Conservation (phyloP, 1,140 invertebrate species). For the Bilobella aurantiaca region DNA sequence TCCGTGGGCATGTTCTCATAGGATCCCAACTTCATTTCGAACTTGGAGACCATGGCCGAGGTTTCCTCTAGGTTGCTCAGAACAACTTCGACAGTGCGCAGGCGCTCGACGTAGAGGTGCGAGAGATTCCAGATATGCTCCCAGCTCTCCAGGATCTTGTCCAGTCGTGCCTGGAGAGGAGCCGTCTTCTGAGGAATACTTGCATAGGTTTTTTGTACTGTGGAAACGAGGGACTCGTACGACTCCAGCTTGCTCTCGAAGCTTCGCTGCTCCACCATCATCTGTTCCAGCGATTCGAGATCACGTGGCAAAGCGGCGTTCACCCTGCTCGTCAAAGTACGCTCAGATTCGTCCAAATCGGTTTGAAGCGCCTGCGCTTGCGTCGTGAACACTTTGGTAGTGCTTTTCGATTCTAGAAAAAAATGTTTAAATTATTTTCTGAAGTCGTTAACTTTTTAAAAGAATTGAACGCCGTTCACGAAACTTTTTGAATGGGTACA, state of each 20-base stretch:
- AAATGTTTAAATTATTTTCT: slow-evolving; percentile 17
- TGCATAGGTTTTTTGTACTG: slow-evolving; percentile 69
- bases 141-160: slow-evolving; percentile 81
- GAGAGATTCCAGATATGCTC: slow-evolving; percentile 76
- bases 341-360: slow-evolving; percentile 71
- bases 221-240: slow-evolving; percentile 58
- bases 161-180: slow-evolving; percentile 75
- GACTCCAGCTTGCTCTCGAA: slow-evolving; percentile 59
- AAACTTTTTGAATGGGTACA: too few relatives aligned
- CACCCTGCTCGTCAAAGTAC: slow-evolving; percentile 66
- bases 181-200: slow-evolving; percentile 74
- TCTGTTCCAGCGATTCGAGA: slow-evolving; percentile 69
- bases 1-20: slow-evolving; percentile 73
- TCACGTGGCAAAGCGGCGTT: slow-evolving; percentile 70
- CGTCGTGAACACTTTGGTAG: slow-evolving; percentile 72
- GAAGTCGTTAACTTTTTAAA: too few relatives aligned
- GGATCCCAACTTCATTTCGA: slow-evolving; percentile 78
- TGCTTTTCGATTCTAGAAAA: slow-evolving; percentile 65
- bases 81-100: slow-evolving; percentile 85
- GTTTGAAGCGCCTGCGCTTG: slow-evolving; percentile 68
- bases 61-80: slow-evolving; percentile 81
- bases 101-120: slow-evolving; percentile 71
- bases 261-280: slow-evolving; percentile 79
- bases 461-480: too few relatives aligned
- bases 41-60: slow-evolving; percentile 72